A percentile compares a stretch with the other conserved stretches of the same genome.
phyloP scores from a whole-genome alignment of 2,113 vertebrate genomes.

The Lycaon pictus region DNA sequence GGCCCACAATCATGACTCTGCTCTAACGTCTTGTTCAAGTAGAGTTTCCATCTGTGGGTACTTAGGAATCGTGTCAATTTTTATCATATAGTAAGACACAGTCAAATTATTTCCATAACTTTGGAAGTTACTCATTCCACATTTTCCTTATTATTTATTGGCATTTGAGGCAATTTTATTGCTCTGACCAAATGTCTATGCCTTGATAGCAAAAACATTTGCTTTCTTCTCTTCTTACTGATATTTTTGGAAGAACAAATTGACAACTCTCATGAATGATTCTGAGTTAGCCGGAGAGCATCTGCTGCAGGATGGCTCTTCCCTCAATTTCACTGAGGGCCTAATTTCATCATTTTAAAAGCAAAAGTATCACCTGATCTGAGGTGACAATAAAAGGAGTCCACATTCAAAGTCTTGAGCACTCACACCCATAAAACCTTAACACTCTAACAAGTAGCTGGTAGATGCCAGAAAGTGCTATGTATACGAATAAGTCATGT shows the following conservation, averaged over 20 bases:
- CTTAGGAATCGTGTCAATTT: constrained; percentile 74
- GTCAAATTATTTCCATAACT: constrained; percentile 83
- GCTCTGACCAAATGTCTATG: constrained; percentile 83
- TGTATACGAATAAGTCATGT: neutral
- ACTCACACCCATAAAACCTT: neutral
- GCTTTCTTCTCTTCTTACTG: constrained; percentile 77
- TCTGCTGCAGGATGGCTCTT: constrained; percentile 71
- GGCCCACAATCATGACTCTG: constrained; percentile 49
- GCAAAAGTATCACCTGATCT: neutral
- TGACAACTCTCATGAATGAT: constrained; percentile 75
- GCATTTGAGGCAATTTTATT: constrained; percentile 80
- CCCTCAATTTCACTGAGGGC: constrained; percentile 57
- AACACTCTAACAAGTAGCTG: neutral
- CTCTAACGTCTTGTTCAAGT: constrained; percentile 24
- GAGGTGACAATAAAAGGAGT: neutral
- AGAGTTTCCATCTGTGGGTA: constrained; percentile 73
- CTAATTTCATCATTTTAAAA: constrained; percentile 61
- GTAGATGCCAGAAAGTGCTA: neutral
- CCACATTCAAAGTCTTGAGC: neutral
- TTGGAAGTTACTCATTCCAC: constrained; percentile 81
- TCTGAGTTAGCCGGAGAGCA: constrained; percentile 75
- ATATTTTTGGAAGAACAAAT: constrained; percentile 82
- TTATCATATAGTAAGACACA: constrained; percentile 76
- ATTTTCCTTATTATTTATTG: constrained; percentile 82
- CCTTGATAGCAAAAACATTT: constrained; percentile 84